Evolutionary conservation across 2,888 invertebrate species (phyloP).

Genomic region (Agrotis puta): DNA sequence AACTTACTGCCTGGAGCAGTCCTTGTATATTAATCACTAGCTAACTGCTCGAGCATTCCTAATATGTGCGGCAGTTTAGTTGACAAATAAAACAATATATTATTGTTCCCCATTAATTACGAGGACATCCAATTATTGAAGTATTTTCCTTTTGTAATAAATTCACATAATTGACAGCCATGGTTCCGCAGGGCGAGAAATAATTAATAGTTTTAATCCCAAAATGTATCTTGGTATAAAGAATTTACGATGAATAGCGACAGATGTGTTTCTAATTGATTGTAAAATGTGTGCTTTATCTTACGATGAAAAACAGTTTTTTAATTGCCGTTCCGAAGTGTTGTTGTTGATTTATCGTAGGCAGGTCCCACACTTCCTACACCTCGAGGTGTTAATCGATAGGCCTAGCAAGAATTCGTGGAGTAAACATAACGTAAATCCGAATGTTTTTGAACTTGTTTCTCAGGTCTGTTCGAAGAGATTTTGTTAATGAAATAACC

Average conservation of each 20-base stretch:
- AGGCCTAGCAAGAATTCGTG: neutral
- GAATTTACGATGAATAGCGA: slow-evolving; percentile 57
- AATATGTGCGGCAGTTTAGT: neutral
- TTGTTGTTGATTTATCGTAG: slow-evolving; percentile 36
- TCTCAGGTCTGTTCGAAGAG: too few species aligned
- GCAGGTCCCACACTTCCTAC: neutral
- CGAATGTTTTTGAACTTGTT: neutral
- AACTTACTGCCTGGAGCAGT: too few species aligned
- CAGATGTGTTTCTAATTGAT: slow-evolving; percentile 61
- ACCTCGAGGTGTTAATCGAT: slow-evolving; percentile 19
- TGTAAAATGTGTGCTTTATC: slow-evolving; percentile 40
- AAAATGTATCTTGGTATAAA: slow-evolving; percentile 60
- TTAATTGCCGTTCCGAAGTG: slow-evolving; percentile 13
- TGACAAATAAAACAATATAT: slow-evolving; percentile 36
- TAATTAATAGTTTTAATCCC: slow-evolving; percentile 69
- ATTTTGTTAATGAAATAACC: too few species aligned
- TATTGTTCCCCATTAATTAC: slow-evolving; percentile 42
- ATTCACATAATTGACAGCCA: slow-evolving; percentile 71
- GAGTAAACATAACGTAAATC: neutral
- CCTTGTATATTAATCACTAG: too few species aligned
- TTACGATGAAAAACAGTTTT: slow-evolving; percentile 31
- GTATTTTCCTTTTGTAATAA: slow-evolving; percentile 67
- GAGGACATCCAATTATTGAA: slow-evolving; percentile 69
- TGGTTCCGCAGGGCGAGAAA: slow-evolving; percentile 63
- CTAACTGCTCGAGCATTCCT: too few species aligned